Evolutionary conservation across 1,140 invertebrate species (phyloP).

Genomic region (Temnothorax curvispinosus): DNA sequence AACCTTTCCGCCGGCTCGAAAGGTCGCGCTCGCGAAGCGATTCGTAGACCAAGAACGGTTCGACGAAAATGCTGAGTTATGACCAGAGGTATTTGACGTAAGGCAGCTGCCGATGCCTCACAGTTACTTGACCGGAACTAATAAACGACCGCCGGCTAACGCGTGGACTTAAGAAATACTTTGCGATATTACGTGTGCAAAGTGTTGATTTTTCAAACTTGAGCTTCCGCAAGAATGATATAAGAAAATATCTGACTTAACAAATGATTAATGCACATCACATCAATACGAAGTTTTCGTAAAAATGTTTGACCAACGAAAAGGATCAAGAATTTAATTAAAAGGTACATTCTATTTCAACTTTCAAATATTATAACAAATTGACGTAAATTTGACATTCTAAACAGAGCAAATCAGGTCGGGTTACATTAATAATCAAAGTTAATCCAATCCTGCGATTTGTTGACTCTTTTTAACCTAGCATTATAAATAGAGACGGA

Average conservation of each 20-base stretch:
- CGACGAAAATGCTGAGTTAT: slow-evolving; percentile 51
- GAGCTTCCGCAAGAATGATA: neutral
- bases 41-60: slow-evolving; percentile 37
- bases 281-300: neutral
- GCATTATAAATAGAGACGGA: slow-evolving; percentile 7
- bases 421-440: slow-evolving; percentile 5
- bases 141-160: slow-evolving; percentile 38
- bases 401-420: neutral
- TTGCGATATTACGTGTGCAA: neutral
- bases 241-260: neutral
- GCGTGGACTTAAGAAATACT: slow-evolving; percentile 17
- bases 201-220: slow-evolving; percentile 3
- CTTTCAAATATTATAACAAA: neutral
- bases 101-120: slow-evolving; percentile 50
- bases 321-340: neutral
- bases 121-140: slow-evolving; percentile 39
- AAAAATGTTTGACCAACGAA: neutral
- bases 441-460: neutral
- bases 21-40: slow-evolving; percentile 63
- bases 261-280: neutral
- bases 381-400: neutral
- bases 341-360: neutral
- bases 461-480: neutral
- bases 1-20: slow-evolving; percentile 64
- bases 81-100: slow-evolving; percentile 61